These are phyloP conservation scores for Phorcus lineatus DNA, from an alignment of 2,888 invertebrate species.

Conservation along the genomic window DNA sequence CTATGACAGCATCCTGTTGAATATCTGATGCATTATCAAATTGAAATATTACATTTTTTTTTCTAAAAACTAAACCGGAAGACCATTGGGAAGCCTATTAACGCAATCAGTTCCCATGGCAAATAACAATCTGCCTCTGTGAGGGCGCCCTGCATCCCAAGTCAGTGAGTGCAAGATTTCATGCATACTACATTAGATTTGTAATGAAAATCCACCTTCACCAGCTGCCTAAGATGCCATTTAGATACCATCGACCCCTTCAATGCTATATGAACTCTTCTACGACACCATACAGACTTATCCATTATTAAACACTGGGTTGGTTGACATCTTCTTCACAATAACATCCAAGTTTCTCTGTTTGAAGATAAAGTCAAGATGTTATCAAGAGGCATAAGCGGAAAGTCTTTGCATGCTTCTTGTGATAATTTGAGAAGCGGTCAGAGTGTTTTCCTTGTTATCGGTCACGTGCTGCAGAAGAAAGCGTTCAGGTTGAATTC, in stretches of 20 bases:
- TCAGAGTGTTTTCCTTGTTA: neutral
- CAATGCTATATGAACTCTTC: neutral
- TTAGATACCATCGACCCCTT: neutral
- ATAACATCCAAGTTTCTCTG: neutral
- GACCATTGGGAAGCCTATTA: too few relatives aligned
- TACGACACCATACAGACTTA: neutral
- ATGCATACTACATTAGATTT: neutral
- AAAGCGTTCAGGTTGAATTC: neutral
- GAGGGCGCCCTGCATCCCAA: too few relatives aligned
- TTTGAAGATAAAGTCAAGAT: slow-evolving; percentile 16
- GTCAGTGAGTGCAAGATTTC: neutral
- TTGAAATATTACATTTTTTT: too few relatives aligned
- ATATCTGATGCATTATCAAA: too few relatives aligned
- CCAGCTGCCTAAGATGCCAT: neutral
- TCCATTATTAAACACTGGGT: neutral
- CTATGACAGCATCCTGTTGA: too few relatives aligned
- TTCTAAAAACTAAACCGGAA: too few relatives aligned
- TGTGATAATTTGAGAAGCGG: neutral
- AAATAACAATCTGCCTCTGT: too few relatives aligned
- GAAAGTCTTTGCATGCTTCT: neutral
- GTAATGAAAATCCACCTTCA: neutral
- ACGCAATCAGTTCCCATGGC: too few relatives aligned
- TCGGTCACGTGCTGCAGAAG: neutral
- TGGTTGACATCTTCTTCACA: neutral
- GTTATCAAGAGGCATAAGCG: neutral